phyloP scores from a whole-genome alignment of 2,113 vertebrate species.

The Channa maculata region DNA sequence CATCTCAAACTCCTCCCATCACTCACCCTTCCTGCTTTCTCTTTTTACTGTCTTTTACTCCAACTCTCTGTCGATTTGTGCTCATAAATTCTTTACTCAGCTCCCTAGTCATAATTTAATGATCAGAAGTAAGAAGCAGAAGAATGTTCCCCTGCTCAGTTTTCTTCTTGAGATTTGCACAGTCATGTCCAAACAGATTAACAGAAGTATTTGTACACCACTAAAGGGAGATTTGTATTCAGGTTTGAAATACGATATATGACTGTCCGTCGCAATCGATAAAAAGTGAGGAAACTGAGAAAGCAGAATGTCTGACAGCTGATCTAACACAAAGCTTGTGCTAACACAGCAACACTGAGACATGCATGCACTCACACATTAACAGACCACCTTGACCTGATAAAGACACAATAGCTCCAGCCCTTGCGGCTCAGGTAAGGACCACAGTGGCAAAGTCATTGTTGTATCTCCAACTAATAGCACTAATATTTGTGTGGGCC shows the following conservation, averaged over 20 bases:
- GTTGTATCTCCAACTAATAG: slow-evolving; percentile 84
- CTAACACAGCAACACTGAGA: slow-evolving; percentile 31
- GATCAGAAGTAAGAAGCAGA: slow-evolving; percentile 68
- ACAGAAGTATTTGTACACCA: slow-evolving; percentile 37
- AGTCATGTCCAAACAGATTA: slow-evolving; percentile 55
- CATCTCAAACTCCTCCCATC: slow-evolving; percentile 66
- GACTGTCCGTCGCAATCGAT: slow-evolving; percentile 25
- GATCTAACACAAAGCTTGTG: slow-evolving; percentile 32
- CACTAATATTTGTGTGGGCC: slow-evolving; percentile 94
- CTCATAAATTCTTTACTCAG: slow-evolving; percentile 72
- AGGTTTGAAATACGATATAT: slow-evolving; percentile 36
- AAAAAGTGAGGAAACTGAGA: neutral
- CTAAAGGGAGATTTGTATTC: slow-evolving; percentile 26
- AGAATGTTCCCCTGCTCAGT: slow-evolving; percentile 27
- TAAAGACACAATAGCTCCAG: slow-evolving; percentile 72
- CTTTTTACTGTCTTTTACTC: slow-evolving; percentile 64
- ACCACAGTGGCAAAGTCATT: slow-evolving; percentile 83
- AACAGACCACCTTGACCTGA: slow-evolving; percentile 82
- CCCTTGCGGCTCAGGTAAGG: slow-evolving; percentile 68
- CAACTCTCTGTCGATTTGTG: slow-evolving; percentile 78
- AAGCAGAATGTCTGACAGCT: slow-evolving; percentile 8
- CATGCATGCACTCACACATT: slow-evolving; percentile 47
- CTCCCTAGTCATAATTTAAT: slow-evolving; percentile 78
- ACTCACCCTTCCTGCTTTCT: slow-evolving; percentile 63
- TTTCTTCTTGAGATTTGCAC: slow-evolving; percentile 53